A percentile compares a stretch with the other conserved stretches of the same genome.
These are phyloP conservation scores for Cephus rjabovi DNA, from an alignment of 2,888 invertebrate species.

Conservation along the genomic window DNA sequence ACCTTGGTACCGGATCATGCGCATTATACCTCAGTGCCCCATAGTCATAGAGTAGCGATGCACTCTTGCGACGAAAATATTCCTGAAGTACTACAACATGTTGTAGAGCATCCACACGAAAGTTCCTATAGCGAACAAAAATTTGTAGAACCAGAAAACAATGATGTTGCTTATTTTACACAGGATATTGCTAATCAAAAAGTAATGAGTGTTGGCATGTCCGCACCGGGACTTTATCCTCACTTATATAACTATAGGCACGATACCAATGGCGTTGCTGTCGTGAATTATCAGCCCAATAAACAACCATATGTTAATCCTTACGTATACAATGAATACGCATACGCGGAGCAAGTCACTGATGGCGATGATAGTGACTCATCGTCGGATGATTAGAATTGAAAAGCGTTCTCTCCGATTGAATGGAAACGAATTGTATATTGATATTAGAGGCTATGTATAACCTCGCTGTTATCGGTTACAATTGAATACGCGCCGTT, in stretches of 20 bases:
- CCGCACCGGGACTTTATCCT: conserved; percentile 54
- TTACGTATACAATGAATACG: conserved; percentile 52
- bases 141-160: background rate
- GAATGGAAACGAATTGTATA: conserved; percentile 13
- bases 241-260: conserved; percentile 54
- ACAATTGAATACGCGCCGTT: background rate
- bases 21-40: conserved; percentile 35
- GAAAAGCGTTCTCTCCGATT: conserved; percentile 16
- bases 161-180: conserved; percentile 28
- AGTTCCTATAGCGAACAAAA: conserved; percentile 3
- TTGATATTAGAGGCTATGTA: conserved; percentile 9
- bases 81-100: conserved; percentile 14
- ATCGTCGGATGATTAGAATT: conserved; percentile 48
- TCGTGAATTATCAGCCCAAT: conserved; percentile 56
- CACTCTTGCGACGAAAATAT: conserved; percentile 17
- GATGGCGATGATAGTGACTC: conserved; percentile 48
- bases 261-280: conserved; percentile 53
- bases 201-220: conserved; percentile 47
- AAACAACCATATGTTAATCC: conserved; percentile 53
- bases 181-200: conserved; percentile 41
- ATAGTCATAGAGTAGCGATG: background rate
- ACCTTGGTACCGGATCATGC: conserved; percentile 47
- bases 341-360: conserved; percentile 39
- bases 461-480: conserved; percentile 16
- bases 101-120: background rate